phyloP scores from a whole-genome alignment of 2,888 invertebrate genomes.

The Synergus japonicus region DNA sequence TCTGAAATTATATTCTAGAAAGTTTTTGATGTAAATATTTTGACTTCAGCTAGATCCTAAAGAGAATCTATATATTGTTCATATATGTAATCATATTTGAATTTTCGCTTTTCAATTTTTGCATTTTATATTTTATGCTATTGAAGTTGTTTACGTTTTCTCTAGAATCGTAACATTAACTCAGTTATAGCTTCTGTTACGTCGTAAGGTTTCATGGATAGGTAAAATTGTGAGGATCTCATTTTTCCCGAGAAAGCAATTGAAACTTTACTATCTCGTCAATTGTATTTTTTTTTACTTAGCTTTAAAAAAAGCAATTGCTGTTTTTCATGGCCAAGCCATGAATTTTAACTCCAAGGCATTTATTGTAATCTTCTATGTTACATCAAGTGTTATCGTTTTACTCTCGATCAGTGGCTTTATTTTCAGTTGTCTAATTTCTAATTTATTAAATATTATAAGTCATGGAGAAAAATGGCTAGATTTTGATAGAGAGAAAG shows the following conservation, averaged over 20 bases:
- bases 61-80: too few species aligned
- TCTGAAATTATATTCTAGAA: too few species aligned
- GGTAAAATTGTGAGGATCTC: background rate
- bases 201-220: background rate
- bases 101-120: too few species aligned
- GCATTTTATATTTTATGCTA: too few species aligned
- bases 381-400: background rate
- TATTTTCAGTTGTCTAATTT: background rate
- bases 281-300: background rate
- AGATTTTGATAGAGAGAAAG: background rate
- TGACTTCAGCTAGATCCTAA: too few species aligned
- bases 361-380: background rate
- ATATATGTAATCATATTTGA: too few species aligned
- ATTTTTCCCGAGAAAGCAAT: background rate
- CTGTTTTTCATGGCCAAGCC: background rate
- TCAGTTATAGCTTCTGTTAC: background rate
- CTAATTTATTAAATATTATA: background rate
- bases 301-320: background rate
- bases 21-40: too few species aligned
- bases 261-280: background rate
- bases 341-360: background rate
- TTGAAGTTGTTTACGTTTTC: background rate
- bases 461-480: background rate
- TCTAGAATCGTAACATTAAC: too few species aligned
- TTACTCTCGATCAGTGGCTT: background rate